phyloP scores from a whole-genome alignment of 2,113 vertebrate species.

The Ctenodactylus gundi region DNA sequence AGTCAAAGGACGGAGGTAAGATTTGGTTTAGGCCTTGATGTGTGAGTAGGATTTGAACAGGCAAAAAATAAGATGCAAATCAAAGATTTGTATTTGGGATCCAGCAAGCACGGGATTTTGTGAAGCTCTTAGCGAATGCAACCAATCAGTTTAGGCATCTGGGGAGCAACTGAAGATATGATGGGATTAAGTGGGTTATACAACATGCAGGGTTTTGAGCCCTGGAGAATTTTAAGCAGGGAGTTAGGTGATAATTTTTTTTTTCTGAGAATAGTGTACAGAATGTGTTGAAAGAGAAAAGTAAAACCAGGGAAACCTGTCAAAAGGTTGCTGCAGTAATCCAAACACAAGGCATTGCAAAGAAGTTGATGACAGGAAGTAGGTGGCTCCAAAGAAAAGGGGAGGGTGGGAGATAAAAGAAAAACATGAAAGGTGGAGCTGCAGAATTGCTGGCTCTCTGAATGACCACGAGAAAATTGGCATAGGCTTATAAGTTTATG shows the following conservation, averaged over 20 bases:
- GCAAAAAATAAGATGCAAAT: background rate
- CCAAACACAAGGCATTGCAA: background rate
- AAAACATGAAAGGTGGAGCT: background rate
- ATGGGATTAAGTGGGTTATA: background rate
- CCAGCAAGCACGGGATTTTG: background rate
- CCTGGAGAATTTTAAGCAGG: background rate
- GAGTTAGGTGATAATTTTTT: background rate
- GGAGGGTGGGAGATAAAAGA: background rate
- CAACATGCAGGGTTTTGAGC: background rate
- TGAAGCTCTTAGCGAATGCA: background rate
- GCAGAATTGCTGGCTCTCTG: background rate
- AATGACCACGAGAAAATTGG: slow-evolving; percentile 6
- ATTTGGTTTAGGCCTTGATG: background rate
- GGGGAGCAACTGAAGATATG: background rate
- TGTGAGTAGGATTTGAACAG: background rate
- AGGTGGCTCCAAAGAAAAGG: background rate
- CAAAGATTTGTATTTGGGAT: background rate
- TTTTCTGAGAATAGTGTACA: background rate
- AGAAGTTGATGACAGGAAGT: background rate
- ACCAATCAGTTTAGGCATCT: background rate
- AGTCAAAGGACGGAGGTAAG: background rate
- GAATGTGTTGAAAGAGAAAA: background rate
- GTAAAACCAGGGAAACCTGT: background rate
- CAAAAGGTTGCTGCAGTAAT: background rate
- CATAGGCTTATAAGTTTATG: background rate